These are phyloP conservation scores for Gracilinanus agilis DNA, from an alignment of 2,113 vertebrate genomes.

Conservation along the genomic window DNA sequence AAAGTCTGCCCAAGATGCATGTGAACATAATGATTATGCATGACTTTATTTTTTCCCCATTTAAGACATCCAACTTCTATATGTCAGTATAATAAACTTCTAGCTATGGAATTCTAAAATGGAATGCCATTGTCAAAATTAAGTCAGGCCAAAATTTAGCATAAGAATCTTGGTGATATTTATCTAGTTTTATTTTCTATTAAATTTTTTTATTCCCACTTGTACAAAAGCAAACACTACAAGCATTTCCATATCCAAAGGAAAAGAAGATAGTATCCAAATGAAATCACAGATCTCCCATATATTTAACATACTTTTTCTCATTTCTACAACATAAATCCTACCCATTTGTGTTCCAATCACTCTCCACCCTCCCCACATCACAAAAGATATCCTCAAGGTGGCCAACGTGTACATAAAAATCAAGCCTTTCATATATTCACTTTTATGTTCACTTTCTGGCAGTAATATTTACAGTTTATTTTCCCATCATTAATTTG, in stretches of 20 bases:
- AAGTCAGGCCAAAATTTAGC: neutral
- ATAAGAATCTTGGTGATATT: neutral
- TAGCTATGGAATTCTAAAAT: conserved; percentile 25
- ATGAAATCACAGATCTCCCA: no score
- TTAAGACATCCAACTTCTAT: conserved; percentile 27
- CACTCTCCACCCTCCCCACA: neutral
- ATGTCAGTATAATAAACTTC: neutral
- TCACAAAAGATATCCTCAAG: no score
- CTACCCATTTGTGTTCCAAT: no score
- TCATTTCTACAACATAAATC: no score
- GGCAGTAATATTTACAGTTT: neutral
- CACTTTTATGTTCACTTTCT: no score
- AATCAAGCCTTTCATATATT: no score
- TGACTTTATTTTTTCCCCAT: conserved; percentile 14
- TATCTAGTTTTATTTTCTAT: no score
- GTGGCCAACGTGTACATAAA: no score
- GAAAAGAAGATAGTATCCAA: conserved; percentile 3
- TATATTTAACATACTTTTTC: no score
- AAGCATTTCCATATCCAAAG: conserved; percentile 27
- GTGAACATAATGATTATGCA: neutral
- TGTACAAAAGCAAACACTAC: neutral
- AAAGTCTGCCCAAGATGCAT: neutral
- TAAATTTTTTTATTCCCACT: no score
- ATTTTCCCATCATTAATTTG: conserved; percentile 44
- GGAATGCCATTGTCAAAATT: conserved; percentile 42